phyloP scores from a whole-genome alignment of 2,888 invertebrate genomes.

The Drosophila falleni region DNA sequence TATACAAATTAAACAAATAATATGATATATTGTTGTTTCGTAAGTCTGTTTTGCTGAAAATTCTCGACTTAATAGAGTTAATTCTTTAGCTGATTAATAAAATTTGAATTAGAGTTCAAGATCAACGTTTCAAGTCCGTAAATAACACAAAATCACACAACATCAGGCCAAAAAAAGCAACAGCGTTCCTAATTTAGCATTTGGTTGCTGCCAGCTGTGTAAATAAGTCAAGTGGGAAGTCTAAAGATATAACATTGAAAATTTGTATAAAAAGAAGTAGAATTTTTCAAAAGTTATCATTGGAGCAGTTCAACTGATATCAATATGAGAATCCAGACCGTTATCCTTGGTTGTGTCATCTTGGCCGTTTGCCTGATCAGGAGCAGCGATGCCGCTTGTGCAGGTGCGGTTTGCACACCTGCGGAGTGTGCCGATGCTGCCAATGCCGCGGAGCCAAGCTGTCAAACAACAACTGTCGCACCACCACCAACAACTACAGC shows the following conservation, averaged over 20 bases:
- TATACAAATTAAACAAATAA: too few relatives aligned
- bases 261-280: conserved; percentile 3
- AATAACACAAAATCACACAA: background rate
- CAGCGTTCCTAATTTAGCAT: background rate
- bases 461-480: conserved; percentile 6
- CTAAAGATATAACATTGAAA: background rate
- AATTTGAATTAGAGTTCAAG: background rate
- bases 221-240: background rate
- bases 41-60: too few relatives aligned
- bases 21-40: too few relatives aligned
- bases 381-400: conserved; percentile 11
- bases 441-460: conserved; percentile 10
- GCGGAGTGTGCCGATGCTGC: background rate
- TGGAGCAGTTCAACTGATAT: conserved; percentile 13
- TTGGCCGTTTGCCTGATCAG: conserved; percentile 8
- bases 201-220: background rate
- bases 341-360: background rate
- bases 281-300: conserved; percentile 8
- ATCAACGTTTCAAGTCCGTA: background rate
- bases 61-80: too few relatives aligned
- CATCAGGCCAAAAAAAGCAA: background rate
- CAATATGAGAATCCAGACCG: conserved; percentile 12
- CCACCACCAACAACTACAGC: background rate
- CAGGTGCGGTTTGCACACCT: background rate
- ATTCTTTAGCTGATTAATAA: too few relatives aligned